Base-by-base conservation (phyloP, 2,113 vertebrate species). In the Scopus umbretta region DNA sequence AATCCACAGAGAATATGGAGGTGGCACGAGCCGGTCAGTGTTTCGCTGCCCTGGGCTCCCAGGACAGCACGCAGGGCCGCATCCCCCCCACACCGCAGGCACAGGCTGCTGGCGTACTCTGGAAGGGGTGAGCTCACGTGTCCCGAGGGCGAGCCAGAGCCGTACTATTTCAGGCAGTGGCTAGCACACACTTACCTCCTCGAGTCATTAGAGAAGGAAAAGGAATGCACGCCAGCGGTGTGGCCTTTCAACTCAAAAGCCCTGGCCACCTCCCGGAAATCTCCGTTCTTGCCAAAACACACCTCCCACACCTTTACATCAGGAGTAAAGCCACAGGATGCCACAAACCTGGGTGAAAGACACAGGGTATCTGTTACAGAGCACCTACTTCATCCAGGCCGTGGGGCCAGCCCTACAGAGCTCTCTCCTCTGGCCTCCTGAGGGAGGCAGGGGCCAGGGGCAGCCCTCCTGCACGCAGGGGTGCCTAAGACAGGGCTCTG, bases 261-360 rank as follows among this genome's bases (percentile, higher is more conserved):
- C 86, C 99, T 98, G 15, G 88, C 65, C 43, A 99, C 99, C 80
- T 99, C 99, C 78, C 85, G 98, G 96, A 99, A 99, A 27, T 99
- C 98, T 25, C 99, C 99, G 0, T 97, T 98, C 96, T 99, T 99
- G 50, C 97, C 96, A 65, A 99, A 99, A 97, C 98, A 99, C 56
- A 99, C 98, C 83, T 99, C 99, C 99, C 99, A 99, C 61, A 99
- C 98, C 94, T 99, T 99, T 66, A 99, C 99, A 2, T 99, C 99
- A 0, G 99, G 99, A 15, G 99, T 99, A 82, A 99, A 99, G 67
- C 99, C 99, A 55, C 99, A 99, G 0, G 99, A 99, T 2, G 98
- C 99, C 30, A 99, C 99, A 91, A 99, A 99, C 97, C 99, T 99
- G 94, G 43, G 2, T 21, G 36, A 80, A 88, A 87, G 17, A 47